Evolutionary conservation across 2,797 vertebrate genomes (phyloP).

Genomic region (Podarcis lilfordi): DNA sequence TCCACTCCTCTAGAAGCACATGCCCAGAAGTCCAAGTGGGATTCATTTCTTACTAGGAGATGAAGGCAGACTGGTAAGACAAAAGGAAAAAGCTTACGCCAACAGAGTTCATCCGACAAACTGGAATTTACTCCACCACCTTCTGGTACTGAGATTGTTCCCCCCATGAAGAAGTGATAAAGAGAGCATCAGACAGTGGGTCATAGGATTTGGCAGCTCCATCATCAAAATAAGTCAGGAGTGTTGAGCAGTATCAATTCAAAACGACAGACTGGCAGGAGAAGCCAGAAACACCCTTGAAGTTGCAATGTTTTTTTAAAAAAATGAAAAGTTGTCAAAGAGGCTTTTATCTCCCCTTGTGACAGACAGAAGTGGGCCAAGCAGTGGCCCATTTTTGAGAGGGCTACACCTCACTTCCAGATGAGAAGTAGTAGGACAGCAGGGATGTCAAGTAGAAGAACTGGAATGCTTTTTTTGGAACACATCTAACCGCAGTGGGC

Average conservation of each 20-base stretch:
- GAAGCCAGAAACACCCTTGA: background rate
- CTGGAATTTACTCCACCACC: background rate
- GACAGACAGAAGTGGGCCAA: constrained; percentile 36
- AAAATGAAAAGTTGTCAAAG: constrained; percentile 20
- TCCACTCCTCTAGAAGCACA: background rate
- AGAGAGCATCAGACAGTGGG: background rate
- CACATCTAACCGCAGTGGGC: background rate
- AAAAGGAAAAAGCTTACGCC: background rate
- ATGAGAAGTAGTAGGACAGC: background rate
- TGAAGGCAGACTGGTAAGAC: background rate
- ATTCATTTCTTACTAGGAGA: background rate
- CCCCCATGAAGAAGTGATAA: background rate
- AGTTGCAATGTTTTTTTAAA: background rate
- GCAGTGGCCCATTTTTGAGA: background rate
- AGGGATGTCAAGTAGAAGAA: too few relatives aligned
- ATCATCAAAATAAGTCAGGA: constrained; percentile 11
- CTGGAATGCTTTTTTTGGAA: background rate
- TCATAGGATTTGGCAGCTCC: constrained; percentile 24
- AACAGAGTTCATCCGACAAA: accelerated
- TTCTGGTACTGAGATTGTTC: background rate
- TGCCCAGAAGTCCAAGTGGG: background rate
- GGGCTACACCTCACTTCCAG: background rate
- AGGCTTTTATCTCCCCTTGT: constrained; percentile 10
- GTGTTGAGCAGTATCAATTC: background rate
- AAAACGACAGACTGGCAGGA: constrained; percentile 15